These are phyloP conservation scores for Solen grandis DNA, from an alignment of 1,140 invertebrate genomes.

Conservation along the genomic window DNA sequence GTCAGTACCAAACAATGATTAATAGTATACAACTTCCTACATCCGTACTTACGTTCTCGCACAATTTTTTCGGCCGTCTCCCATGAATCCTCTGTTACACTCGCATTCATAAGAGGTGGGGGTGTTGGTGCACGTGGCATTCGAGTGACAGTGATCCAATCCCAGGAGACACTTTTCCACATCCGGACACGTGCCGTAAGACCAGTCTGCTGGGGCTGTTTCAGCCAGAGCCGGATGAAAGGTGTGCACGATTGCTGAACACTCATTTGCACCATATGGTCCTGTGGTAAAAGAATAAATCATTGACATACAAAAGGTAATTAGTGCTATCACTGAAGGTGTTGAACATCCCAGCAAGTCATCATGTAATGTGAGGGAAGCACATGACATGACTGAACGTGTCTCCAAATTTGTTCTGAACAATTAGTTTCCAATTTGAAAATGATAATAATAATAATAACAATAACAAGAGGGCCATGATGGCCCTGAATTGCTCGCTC, in stretches of 20 bases:
- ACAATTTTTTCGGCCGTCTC: slow-evolving; percentile 91
- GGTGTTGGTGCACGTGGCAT: slow-evolving; percentile 95
- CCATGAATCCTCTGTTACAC: slow-evolving; percentile 91
- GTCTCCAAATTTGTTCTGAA: no score
- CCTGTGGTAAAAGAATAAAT: slow-evolving; percentile 53
- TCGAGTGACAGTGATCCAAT: slow-evolving; percentile 92
- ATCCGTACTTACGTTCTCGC: slow-evolving; percentile 86
- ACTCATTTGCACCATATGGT: slow-evolving; percentile 57
- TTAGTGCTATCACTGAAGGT: no score
- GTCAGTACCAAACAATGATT: no score
- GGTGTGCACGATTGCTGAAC: slow-evolving; percentile 59
- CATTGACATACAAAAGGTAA: no score
- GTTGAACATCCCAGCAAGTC: no score
- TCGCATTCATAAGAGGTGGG: slow-evolving; percentile 92
- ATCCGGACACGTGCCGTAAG: slow-evolving; percentile 95
- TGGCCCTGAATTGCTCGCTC: no score
- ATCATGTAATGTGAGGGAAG: no score
- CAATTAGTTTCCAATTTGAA: no score
- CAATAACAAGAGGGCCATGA: no score
- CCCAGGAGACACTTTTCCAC: slow-evolving; percentile 95
- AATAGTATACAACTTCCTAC: no score
- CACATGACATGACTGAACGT: no score
- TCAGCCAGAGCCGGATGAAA: slow-evolving; percentile 67
- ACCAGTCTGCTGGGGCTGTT: slow-evolving; percentile 86
- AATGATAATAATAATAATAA: no score